These are phyloP conservation scores for Rambutsinella grinnellia DNA, from an alignment of 2,888 invertebrate genomes.

Conservation along the genomic window DNA sequence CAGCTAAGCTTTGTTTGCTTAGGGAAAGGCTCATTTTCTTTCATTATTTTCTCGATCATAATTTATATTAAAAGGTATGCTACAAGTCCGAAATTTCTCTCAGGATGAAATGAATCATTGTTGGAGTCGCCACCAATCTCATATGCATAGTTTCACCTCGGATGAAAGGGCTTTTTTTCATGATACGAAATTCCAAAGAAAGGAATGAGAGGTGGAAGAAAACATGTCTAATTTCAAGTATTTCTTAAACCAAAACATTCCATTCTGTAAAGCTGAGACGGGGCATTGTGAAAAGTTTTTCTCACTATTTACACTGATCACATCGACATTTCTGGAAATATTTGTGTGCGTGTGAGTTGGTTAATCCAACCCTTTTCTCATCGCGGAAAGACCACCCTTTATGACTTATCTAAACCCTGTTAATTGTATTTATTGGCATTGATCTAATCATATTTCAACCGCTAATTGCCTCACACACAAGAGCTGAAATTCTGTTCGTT, in stretches of 20 bases:
- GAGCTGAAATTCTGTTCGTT: too few species aligned
- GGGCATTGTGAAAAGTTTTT: neutral
- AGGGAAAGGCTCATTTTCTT: slow-evolving; percentile 42
- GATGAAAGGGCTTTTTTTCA: slow-evolving; percentile 18
- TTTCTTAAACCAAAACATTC: too few species aligned
- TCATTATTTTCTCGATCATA: slow-evolving; percentile 26
- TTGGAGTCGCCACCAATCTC: slow-evolving; percentile 53
- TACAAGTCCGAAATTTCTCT: too few species aligned
- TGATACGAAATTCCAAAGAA: slow-evolving; percentile 27
- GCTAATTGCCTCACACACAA: slow-evolving; percentile 64
- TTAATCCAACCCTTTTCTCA: slow-evolving; percentile 56
- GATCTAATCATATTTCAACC: slow-evolving; percentile 65
- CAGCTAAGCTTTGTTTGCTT: slow-evolving; percentile 54
- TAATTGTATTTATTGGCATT: slow-evolving; percentile 64
- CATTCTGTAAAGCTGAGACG: too few species aligned
- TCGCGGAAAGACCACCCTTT: slow-evolving; percentile 59
- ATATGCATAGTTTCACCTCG: slow-evolving; percentile 40
- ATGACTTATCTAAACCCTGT: slow-evolving; percentile 50
- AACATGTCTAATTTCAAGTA: too few species aligned
- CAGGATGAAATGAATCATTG: slow-evolving; percentile 53
- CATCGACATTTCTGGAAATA: slow-evolving; percentile 13
- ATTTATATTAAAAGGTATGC: slow-evolving; percentile 29
- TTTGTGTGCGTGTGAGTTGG: slow-evolving; percentile 41
- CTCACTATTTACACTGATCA: neutral
- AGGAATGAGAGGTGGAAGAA: slow-evolving; percentile 49